Percentiles rank a stretch among this genome's conserved stretches.
Conservation (phyloP, 2,113 vertebrate species). For the Phylloscopus trochilus region DNA sequence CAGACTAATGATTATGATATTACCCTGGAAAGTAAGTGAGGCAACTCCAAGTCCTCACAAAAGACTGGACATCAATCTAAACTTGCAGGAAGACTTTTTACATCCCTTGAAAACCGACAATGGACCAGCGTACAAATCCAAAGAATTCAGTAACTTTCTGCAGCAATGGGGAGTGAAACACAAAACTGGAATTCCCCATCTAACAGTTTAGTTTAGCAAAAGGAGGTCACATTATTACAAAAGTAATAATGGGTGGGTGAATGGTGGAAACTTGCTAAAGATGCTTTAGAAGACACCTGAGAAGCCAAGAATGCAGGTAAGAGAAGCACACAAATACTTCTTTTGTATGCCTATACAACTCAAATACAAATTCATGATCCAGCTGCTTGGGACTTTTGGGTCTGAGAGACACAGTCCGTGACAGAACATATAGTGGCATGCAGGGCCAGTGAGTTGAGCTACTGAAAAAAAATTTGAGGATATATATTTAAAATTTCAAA, state of each 20-base stretch:
- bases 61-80: neutral
- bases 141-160: too few species aligned
- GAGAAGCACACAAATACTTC: neutral
- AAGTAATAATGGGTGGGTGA: neutral
- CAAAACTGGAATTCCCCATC: too few species aligned
- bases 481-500: neutral
- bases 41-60: neutral
- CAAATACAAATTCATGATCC: neutral
- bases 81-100: neutral
- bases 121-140: too few species aligned
- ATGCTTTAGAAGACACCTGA: neutral
- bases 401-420: neutral
- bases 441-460: neutral
- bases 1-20: neutral
- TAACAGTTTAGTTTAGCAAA: neutral
- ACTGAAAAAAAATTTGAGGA: neutral
- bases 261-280: neutral
- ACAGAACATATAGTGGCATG: neutral
- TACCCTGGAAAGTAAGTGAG: neutral
- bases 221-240: neutral
- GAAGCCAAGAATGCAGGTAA: neutral
- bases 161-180: too few species aligned
- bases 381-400: neutral
- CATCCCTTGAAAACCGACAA: too few species aligned
- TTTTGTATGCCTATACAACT: neutral